Base-by-base conservation (phyloP, 2,888 invertebrate species). In the Lampropteryx suffumata region DNA sequence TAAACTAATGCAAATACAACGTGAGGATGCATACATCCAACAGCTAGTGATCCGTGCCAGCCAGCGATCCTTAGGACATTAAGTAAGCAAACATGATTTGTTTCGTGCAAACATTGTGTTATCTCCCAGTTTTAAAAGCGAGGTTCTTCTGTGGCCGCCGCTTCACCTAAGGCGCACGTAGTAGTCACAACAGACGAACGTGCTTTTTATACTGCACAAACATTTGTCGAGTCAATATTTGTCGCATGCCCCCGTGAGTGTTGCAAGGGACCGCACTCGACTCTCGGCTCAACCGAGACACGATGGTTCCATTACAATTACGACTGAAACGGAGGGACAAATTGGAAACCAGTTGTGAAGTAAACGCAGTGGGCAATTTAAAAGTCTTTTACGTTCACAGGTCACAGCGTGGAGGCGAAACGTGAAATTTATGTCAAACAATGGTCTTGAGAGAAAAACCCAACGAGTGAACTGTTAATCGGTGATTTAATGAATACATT, bases 401-500 rank as follows among this genome's bases (percentile, higher is more conserved):
- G 48, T 50, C 54, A 50, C 40, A 43, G 48, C 30, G 36, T 34
- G 48, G 39, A 41, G 33, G 46, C 45, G 42, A 55, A 63, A 66
- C 63, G 59, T 63, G 57, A 65, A 68, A 69, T 67, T 59, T 58
- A 69, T 61, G 65, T 66, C 64, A 68, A 70, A 67, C 63, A 65
- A 69, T 64, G 62, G 68, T 69, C 64, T 66, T 57, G 54, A 55
- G 62, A 69, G 70, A 69, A 76, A 73, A 72, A 75, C 65, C 57
- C 62, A 55, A 57, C 67, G 51, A 71, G 65, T 73, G 67, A 76
- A 69, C 69, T 66, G 61, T 66, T 73, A 74, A 74, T 83, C 76
- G 76, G 67, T 79, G 87, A 79, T 83, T 88, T 77, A 83, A 86
- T 88, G 82, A 85, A 85, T 85, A 84, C 64, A 82, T 84, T 85